Base-by-base conservation (phyloP, 2,888 invertebrate species). In the Apocheima hispidaria region DNA sequence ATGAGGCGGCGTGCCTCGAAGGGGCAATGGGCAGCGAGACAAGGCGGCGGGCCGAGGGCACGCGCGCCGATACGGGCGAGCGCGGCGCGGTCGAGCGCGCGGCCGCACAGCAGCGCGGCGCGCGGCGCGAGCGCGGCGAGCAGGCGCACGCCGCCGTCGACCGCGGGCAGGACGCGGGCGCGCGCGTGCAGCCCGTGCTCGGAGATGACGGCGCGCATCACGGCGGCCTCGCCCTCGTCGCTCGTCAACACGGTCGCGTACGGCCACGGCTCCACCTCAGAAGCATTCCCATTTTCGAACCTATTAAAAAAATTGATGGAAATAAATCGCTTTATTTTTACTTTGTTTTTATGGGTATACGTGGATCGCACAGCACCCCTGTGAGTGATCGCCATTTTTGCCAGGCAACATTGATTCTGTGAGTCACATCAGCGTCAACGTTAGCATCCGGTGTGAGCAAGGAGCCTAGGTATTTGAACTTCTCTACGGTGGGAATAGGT, bases 1-100 rank as follows among this genome's bases (percentile, higher is more conserved):
- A 86, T 70, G 35, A 88, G 73, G 1, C 89, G 85, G 6, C 84
- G 81, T 20, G 87, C 80, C 59, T 90, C 91, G 68, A 89, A 91
- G 5, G 86, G 81, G 65, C 91, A 90, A 10, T 70, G 65, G 12
- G 72, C 71, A 30, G 61, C 48, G 23, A 51, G 55, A 63, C 90
- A 89, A 1, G 88, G 84, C 44, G 89, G 87, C 7, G 87, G 84
- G 7, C 83, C 87, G 10, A 88, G 81, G 6, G 68, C 14, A 18
- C 35, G 53, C 0, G 72, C 73, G 21, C 59, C 66, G 18, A 30
- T 69, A 6, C 16, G 20, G 6, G 23, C 38, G 18, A 46, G 66
- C 21, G 61, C 66, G 20, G 63, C 54, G 33, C 69, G 55, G 54
- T 74, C 72, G 1, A 73, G 73, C 2, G 72, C 74, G 71, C 85